Conservation (phyloP, 2,113 vertebrate species). For the Sinocyclocheilus anophthalmus region DNA sequence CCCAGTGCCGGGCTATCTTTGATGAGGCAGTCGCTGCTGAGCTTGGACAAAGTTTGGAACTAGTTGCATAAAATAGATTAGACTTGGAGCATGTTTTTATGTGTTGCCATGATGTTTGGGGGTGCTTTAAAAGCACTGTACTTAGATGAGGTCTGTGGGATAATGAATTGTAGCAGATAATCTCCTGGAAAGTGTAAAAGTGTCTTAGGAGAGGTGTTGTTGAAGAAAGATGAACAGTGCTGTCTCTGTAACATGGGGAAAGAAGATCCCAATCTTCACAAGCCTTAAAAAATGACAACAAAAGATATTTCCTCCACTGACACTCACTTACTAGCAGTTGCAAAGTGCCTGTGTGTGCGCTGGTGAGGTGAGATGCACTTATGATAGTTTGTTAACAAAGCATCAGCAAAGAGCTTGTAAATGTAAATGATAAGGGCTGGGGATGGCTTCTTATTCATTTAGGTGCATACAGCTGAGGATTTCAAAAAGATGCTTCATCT, state of each 20-base stretch:
- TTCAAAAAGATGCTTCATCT: too few relatives aligned
- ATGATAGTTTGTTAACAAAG: not conserved
- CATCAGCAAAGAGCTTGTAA: not conserved
- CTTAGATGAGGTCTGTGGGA: not conserved
- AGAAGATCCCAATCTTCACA: not conserved
- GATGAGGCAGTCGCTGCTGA: not conserved
- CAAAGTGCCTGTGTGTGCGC: not conserved
- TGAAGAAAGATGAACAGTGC: constrained; percentile 16
- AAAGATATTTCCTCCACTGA: constrained; percentile 17
- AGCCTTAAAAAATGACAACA: constrained; percentile 5
- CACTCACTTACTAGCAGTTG: not conserved
- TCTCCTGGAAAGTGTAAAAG: not conserved
- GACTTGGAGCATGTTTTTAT: not conserved
- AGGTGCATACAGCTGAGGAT: too few relatives aligned
- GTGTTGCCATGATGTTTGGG: too few relatives aligned
- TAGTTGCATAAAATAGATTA: not conserved
- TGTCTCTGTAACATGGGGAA: not conserved
- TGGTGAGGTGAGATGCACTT: not conserved
- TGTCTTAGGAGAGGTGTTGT: not conserved
- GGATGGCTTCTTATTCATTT: not conserved
- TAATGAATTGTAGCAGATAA: constrained; percentile 29
- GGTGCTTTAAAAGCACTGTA: constrained; percentile 11
- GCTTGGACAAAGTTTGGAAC: not conserved
- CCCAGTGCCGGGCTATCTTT: not conserved
- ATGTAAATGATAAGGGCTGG: not conserved